Conservation (phyloP, 2,113 vertebrate species). For the Barbus barbus region DNA sequence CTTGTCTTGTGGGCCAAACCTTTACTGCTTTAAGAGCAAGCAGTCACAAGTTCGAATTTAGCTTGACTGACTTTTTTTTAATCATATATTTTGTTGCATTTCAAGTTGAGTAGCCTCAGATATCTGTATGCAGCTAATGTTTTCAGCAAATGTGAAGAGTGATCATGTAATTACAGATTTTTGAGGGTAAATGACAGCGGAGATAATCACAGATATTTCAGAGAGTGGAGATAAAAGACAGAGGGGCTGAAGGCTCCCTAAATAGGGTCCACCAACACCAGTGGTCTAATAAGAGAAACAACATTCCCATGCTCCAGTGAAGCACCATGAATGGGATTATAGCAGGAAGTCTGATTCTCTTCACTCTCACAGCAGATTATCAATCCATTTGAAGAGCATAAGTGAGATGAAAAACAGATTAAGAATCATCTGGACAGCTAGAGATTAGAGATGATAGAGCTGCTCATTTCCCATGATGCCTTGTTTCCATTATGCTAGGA, state of each 20-base stretch:
- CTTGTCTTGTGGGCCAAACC: not conserved
- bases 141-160: not conserved
- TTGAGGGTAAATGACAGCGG: not conserved
- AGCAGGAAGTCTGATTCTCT: too few species aligned
- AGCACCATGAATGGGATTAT: not conserved
- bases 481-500: not conserved
- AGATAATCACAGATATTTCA: not conserved
- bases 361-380: too few species aligned
- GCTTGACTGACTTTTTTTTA: too few species aligned
- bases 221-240: not conserved
- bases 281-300: not conserved
- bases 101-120: not conserved
- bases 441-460: not conserved
- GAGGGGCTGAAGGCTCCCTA: not conserved
- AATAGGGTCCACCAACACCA: not conserved
- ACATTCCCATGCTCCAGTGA: constrained; percentile 4
- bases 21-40: not conserved
- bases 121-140: not conserved
- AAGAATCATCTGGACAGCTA: too few species aligned
- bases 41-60: not conserved
- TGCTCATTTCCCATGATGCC: constrained; percentile 1
- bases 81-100: not conserved
- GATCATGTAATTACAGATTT: not conserved
- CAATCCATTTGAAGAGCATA: not conserved
- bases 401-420: not conserved